Conservation (phyloP, 1,140 invertebrate species). For the Cataglyphis hispanica region DNA sequence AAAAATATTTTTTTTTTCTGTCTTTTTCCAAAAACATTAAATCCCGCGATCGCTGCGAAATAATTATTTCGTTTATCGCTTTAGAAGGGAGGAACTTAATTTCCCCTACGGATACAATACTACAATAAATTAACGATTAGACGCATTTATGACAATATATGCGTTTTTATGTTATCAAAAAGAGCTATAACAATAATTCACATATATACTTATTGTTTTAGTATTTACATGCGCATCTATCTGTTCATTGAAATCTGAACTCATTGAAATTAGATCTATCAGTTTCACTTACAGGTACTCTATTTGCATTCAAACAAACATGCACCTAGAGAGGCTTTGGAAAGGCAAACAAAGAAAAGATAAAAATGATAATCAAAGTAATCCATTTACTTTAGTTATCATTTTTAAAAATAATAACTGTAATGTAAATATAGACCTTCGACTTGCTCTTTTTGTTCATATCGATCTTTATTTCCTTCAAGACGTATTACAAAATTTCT, state of each 20-base stretch:
- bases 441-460: neutral
- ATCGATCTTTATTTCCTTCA: neutral
- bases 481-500: neutral
- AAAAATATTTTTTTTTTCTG: too few relatives aligned
- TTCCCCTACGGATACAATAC: neutral
- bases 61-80: too few relatives aligned
- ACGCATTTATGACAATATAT: neutral
- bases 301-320: neutral
- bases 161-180: neutral
- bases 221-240: neutral
- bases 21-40: too few relatives aligned
- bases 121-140: neutral
- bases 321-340: neutral
- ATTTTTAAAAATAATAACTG: too few relatives aligned
- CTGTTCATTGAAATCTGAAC: conserved; percentile 13
- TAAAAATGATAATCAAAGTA: neutral
- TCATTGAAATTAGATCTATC: conserved; percentile 6
- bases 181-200: neutral
- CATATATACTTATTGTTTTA: neutral
- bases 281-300: neutral
- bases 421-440: too few relatives aligned
- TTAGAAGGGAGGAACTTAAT: neutral
- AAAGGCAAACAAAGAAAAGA: neutral
- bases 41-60: too few relatives aligned
- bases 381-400: too few relatives aligned